phyloP scores from a whole-genome alignment of 2,797 vertebrate genomes.

The Anableps anableps region DNA sequence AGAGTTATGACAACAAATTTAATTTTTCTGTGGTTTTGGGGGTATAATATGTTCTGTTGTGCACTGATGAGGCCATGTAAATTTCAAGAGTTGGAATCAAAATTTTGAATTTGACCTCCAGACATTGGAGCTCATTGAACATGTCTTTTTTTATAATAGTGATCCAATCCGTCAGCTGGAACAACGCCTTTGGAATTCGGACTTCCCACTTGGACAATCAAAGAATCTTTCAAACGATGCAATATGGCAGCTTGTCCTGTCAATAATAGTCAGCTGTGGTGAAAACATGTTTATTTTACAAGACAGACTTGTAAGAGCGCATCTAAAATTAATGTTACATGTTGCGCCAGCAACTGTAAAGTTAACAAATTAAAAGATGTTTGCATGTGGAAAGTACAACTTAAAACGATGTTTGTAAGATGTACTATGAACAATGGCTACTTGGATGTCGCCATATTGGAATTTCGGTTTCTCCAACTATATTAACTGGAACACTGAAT shows the following conservation, averaged over 20 bases:
- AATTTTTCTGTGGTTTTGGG: too few relatives aligned
- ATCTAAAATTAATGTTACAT: neutral
- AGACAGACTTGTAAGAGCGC: neutral
- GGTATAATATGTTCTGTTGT: too few relatives aligned
- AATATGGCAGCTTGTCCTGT: neutral
- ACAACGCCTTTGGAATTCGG: neutral
- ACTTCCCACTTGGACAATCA: neutral
- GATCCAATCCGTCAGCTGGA: slow-evolving; percentile 37
- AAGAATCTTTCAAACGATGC: neutral
- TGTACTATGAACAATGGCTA: neutral
- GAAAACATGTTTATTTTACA: neutral
- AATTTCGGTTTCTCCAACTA: neutral
- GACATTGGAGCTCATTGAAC: slow-evolving; percentile 25
- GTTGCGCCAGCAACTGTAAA: too few relatives aligned
- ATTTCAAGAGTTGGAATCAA: too few relatives aligned
- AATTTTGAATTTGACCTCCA: slow-evolving; percentile 24
- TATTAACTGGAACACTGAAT: neutral
- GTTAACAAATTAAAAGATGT: too few relatives aligned
- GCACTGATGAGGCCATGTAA: too few relatives aligned
- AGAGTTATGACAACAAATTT: too few relatives aligned
- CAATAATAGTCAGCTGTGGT: neutral
- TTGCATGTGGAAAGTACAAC: too few relatives aligned
- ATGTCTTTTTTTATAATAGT: slow-evolving; percentile 19
- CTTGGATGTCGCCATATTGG: neutral
- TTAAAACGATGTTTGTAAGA: neutral